Base-by-base conservation (phyloP, 2,113 vertebrate species). In the Pelodiscus sinensis region DNA sequence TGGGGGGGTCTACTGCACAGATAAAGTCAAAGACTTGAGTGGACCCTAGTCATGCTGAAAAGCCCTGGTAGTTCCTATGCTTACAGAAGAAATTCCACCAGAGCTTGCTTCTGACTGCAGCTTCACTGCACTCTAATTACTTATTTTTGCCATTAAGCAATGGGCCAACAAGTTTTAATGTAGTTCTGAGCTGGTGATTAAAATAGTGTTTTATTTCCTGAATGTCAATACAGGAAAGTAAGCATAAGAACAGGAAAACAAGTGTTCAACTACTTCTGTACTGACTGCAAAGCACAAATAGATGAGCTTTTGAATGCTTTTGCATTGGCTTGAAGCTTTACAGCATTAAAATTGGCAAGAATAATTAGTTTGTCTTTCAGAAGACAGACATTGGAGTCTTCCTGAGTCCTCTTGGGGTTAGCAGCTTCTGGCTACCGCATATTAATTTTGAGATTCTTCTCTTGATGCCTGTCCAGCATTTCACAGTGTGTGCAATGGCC, bases 161-260 rank as follows among this genome's bases (percentile, higher is more conserved):
- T 14, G 92, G 96, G 81, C 95, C 96, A 97, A 97, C 94, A 95
- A 95, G 87, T 95, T 97, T 96, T 97, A 98, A 97, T 90, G 90
- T 83, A 35, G 91, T 91, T 87, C 73, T 86, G 92, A 95, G 81
- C 51, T 96, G 96, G 95, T 97, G 95, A 97, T 97, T 92, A 96
- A 98, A 97, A 94, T 90, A 89, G 55, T 31, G 50, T 92, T 91
- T 56, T 95, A 95, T 93, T 94, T 96, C 79, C 95, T 93, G 96
- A 97, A 97, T 93, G 96, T 97, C 97, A 98, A 44, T 94, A 96
- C 96, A 96, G 96, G 95, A 94, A 96, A 95, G 83, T 57, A 93
- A 84, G 84, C 84, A 90, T 92, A 87, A 96, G 86, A 96, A 81
- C 90, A 94, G 94, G 87, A 92, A 97, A 96, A 94, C 82, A 92